These are phyloP conservation scores for Lordiphosa mommai DNA, from an alignment of 1,140 invertebrate species.

Conservation along the genomic window DNA sequence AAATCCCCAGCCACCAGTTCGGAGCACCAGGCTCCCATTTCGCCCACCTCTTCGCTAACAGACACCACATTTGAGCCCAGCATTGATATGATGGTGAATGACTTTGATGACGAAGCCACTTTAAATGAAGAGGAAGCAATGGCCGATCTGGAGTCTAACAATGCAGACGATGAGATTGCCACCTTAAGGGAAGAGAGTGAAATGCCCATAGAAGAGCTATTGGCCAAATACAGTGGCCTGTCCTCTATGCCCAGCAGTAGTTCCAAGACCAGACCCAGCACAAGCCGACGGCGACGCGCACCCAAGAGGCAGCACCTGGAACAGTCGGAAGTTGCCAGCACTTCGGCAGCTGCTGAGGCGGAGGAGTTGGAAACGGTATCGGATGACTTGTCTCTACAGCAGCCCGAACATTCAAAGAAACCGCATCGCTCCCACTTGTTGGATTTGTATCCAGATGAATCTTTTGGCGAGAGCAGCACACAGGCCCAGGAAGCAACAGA, in stretches of 20 bases:
- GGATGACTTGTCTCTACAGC: neutral
- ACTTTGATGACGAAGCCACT: conserved; percentile 97
- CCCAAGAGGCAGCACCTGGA: neutral
- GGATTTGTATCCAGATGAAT: conserved; percentile 69
- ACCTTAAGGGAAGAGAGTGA: conserved; percentile 92
- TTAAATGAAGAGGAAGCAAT: conserved; percentile 97
- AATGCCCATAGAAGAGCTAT: conserved; percentile 95
- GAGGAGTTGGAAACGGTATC: conserved; percentile 6
- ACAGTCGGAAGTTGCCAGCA: conserved; percentile 7
- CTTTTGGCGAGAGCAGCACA: conserved; percentile 49
- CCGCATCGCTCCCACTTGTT: conserved; percentile 66
- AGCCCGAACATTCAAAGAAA: conserved; percentile 40
- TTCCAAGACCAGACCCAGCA: conserved; percentile 4
- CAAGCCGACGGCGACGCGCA: neutral
- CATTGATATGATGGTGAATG: conserved; percentile 96
- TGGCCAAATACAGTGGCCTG: conserved; percentile 82
- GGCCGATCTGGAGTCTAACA: conserved; percentile 88
- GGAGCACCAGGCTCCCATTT: conserved; percentile 41
- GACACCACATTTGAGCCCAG: conserved; percentile 83
- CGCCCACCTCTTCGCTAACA: conserved; percentile 47
- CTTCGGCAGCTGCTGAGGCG: conserved; percentile 13
- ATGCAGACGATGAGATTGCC: conserved; percentile 92
- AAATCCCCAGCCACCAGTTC: conserved; percentile 49
- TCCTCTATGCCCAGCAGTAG: conserved; percentile 17
- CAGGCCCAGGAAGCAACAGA: conserved; percentile 3